Base-by-base conservation (phyloP, 1,140 invertebrate genomes). In the Trachelipus rathkii region DNA sequence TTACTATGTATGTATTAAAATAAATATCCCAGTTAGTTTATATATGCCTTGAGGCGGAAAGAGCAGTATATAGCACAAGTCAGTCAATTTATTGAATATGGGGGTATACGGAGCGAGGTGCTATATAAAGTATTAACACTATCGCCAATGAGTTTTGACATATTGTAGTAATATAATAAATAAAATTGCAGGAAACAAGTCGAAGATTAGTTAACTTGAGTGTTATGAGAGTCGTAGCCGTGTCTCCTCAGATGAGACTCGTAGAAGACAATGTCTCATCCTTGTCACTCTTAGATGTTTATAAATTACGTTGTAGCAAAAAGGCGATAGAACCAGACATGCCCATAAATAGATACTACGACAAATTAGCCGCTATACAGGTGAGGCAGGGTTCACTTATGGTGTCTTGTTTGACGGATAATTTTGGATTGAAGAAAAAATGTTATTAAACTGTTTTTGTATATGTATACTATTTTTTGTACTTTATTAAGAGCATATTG, bases 181-280 rank as follows among this genome's bases (percentile, higher is more conserved):
- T n/a, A n/a, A n/a, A 3, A 33, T 33, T 68, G 50, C 70, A 82
- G 77, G 78, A 79, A 66, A 78, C 81, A 45, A 82, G 77, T 79
- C 87, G 93, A 74, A 85, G 95, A 71, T 95, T 97, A 83, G 86
- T 99, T 23, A 93, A 97, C 84, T 96, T 97, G 83, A 97, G 95
- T 0, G 94, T 98, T 2, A 95, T 96, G 0, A 87, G 95, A 70
- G 95, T 99, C 0, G 94, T 98, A 11, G 94, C 96, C 0, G 93
- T 98, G 44, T 96, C 94, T 0, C 95, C 95, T 1, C 95, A 97
- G 84, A 95, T 97, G 91, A 88, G 96, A 10, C 87, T 98, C 6
- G 94, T 98, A 0, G 96, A 99, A 85, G 96, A 98, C 84, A 98
- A 98, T 85, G 93, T 94, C 0, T 91, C 93, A 0, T 97, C 95